Percentiles rank a stretch among this genome's conserved stretches.
phyloP scores from a whole-genome alignment of 2,888 invertebrate genomes.

The Zaprionus obscuricornis region DNA sequence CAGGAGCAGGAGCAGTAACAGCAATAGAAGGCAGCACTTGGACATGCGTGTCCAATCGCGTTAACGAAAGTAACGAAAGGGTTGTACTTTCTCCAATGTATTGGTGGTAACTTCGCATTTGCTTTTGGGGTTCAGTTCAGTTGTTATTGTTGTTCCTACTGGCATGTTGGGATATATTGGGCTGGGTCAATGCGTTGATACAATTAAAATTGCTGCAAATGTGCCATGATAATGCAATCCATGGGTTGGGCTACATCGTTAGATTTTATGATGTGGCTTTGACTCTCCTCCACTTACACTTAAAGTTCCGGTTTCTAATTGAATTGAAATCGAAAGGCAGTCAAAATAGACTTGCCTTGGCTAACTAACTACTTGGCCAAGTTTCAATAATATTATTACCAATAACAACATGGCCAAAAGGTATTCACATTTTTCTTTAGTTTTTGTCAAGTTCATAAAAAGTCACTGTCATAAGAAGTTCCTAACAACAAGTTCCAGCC shows the following conservation, averaged over 20 bases:
- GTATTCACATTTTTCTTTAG: conserved; percentile 44
- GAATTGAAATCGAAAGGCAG: conserved; percentile 49
- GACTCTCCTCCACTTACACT: conserved; percentile 4
- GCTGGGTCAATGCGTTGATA: conserved; percentile 49
- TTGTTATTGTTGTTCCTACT: too few relatives aligned
- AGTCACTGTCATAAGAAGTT: too few relatives aligned
- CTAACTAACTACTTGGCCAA: conserved; percentile 32
- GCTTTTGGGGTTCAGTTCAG: too few relatives aligned
- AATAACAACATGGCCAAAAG: conserved; percentile 10
- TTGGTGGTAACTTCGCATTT: neutral
- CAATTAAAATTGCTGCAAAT: conserved; percentile 75
- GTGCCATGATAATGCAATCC: conserved; percentile 70
- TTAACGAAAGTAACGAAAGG: conserved; percentile 61
- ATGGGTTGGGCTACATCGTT: conserved; percentile 70
- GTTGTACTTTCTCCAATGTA: conserved; percentile 51
- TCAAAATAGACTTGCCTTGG: conserved; percentile 20
- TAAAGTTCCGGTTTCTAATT: conserved; percentile 44
- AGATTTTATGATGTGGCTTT: conserved; percentile 71
- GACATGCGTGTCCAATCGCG: conserved; percentile 82
- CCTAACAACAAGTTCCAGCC: too few relatives aligned
- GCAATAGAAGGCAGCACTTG: conserved; percentile 32
- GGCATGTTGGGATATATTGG: too few relatives aligned
- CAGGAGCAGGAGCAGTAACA: neutral
- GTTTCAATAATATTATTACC: conserved; percentile 12
- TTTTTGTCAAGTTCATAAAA: conserved; percentile 53